phyloP scores from a whole-genome alignment of 1,140 invertebrate genomes.

The Drosophila quadrilineata region DNA sequence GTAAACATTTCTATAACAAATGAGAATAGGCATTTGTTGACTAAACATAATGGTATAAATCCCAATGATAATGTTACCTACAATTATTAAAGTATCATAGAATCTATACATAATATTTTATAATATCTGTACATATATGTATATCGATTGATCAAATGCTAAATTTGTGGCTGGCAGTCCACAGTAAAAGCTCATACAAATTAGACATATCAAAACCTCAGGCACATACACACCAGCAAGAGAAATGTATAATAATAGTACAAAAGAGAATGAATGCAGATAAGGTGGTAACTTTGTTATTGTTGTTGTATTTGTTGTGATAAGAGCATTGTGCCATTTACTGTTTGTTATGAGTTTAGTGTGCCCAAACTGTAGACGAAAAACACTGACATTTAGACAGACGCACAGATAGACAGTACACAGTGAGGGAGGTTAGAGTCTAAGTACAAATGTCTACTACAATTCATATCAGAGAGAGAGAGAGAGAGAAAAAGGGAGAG shows the following conservation, averaged over 20 bases:
- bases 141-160: slow-evolving; percentile 7
- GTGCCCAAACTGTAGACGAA: background rate
- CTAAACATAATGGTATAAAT: no score
- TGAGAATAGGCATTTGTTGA: no score
- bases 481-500: no score
- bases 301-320: slow-evolving; percentile 12
- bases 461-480: no score
- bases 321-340: slow-evolving; percentile 34
- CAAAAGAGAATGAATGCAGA: slow-evolving; percentile 18
- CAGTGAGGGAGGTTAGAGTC: background rate
- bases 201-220: background rate
- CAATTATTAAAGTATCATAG: no score
- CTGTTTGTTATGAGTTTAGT: slow-evolving; percentile 15
- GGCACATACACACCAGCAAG: slow-evolving; percentile 9
- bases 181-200: background rate
- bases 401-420: slow-evolving; percentile 4
- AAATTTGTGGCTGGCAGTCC: background rate
- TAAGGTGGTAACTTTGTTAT: slow-evolving; percentile 17
- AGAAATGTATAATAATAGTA: slow-evolving; percentile 34
- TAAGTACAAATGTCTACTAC: no score
- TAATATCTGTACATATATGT: background rate
- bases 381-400: background rate
- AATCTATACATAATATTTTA: no score
- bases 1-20: no score
- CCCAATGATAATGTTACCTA: no score